phyloP scores from a whole-genome alignment of 2,888 invertebrate species.

The Panzeria rudis region DNA sequence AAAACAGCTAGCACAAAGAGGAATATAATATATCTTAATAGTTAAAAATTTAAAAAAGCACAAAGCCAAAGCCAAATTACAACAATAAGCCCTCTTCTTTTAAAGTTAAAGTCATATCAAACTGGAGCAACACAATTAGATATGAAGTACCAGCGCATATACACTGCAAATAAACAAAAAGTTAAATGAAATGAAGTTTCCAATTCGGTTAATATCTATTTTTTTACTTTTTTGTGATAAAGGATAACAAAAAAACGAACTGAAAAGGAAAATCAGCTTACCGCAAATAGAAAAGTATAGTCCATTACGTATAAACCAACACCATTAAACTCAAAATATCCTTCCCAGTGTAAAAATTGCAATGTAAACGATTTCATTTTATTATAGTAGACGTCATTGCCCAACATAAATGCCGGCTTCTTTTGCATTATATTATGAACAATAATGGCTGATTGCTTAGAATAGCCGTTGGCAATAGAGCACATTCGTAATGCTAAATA shows the following conservation, averaged over 20 bases:
- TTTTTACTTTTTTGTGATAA: neutral
- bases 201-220: neutral
- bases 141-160: slow-evolving; percentile 83
- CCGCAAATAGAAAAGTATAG: slow-evolving; percentile 84
- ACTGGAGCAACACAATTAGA: slow-evolving; percentile 83
- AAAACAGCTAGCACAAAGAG: neutral
- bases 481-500: slow-evolving; percentile 81
- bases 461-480: slow-evolving; percentile 80
- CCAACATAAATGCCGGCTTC: slow-evolving; percentile 83
- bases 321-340: slow-evolving; percentile 83
- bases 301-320: slow-evolving; percentile 83
- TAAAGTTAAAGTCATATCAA: slow-evolving; percentile 81
- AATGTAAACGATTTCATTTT: slow-evolving; percentile 84
- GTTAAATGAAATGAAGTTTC: neutral
- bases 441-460: slow-evolving; percentile 82
- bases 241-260: neutral
- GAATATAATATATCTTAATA: neutral
- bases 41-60: neutral
- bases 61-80: slow-evolving; percentile 14
- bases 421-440: slow-evolving; percentile 84
- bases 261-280: slow-evolving; percentile 70
- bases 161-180: slow-evolving; percentile 77
- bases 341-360: slow-evolving; percentile 83
- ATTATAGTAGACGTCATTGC: slow-evolving; percentile 83
- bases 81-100: slow-evolving; percentile 78